Percentiles rank a stretch among this genome's conserved stretches.
Evolutionary conservation across 2,113 vertebrate species (phyloP).

Genomic region (Mastomys coucha): DNA sequence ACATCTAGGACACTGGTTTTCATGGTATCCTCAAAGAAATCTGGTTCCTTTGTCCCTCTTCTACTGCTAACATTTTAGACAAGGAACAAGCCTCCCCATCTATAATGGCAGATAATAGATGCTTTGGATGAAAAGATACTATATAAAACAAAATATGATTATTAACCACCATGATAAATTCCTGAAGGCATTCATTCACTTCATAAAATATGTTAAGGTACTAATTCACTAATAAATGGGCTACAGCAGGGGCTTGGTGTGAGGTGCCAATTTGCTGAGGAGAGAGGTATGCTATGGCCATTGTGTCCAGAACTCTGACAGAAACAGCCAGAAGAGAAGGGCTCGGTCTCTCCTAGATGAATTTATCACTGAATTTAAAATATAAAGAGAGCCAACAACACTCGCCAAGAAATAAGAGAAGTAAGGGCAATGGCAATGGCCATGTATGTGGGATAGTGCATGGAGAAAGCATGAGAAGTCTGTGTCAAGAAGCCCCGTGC

Average conservation of each 20-base stretch:
- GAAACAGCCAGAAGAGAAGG: constrained; percentile 5
- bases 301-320: constrained; percentile 13
- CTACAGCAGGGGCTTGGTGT: constrained; percentile 29
- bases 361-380: not conserved
- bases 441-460: accelerated
- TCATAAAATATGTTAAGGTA: constrained; percentile 72
- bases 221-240: constrained; percentile 74
- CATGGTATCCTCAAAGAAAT: constrained; percentile 21
- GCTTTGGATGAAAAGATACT: constrained; percentile 71
- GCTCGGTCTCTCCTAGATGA: not conserved
- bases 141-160: constrained; percentile 75
- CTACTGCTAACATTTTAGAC: constrained; percentile 60
- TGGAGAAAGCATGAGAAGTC: accelerated
- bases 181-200: constrained; percentile 70
- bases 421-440: no score
- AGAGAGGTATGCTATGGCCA: not conserved
- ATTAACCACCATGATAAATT: constrained; percentile 75
- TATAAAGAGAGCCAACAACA: not conserved
- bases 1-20: not conserved
- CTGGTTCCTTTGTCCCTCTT: not conserved
- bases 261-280: constrained; percentile 71
- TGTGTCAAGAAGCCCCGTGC: accelerated
- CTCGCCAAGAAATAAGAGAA: not conserved
- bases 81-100: constrained; percentile 53
- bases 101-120: constrained; percentile 76